Base-by-base conservation (phyloP, 2,888 invertebrate genomes). In the Watsonalla cultraria region DNA sequence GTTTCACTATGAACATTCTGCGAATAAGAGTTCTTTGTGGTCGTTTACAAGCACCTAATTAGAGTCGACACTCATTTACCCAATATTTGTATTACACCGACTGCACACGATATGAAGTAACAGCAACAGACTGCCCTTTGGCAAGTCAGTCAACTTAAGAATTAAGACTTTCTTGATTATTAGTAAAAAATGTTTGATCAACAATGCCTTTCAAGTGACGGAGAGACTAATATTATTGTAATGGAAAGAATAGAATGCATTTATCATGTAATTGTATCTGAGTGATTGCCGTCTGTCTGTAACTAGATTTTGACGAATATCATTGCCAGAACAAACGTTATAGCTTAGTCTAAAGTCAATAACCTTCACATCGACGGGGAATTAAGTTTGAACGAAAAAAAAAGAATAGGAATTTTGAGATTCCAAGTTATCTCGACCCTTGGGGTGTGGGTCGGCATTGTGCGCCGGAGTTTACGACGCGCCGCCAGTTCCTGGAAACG, bases 391-490 rank as follows among this genome's bases (percentile, higher is more conserved):
- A 56, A 54, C 62, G n/a, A 63, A 67, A 67, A 64, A 64, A 66
- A 69, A 67, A 51, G 53, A 60, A 68, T 66, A 58, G 67, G 70
- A 72, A 74, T 70, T 74, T 74, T 56, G 61, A 73, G 76, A 74
- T 71, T 68, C 65, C 65, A 61, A 64, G 65, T 66, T 73, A 70
- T 66, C 66, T 58, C 52, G 52, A 51, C 55, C 55, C 52, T 55
- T 59, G 66, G 65, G 57, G 60, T 60, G 55, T 58, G 64, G 61
- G 72, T 65, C 66, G 66, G 72, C 76, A 79, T 84, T 81, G 80
- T 82, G 80, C 77, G 76, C 77, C 63, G 62, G 80, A 81, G 84
- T 83, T 82, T 82, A 83, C 76, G 80, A 76, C 72, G 64, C 55
- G 52, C 60, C 52, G 57, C 55, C 63, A 51, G 57, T 64, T 64